Base-by-base conservation (phyloP, 2,888 invertebrate species). In the Neuroscelio doddi region DNA sequence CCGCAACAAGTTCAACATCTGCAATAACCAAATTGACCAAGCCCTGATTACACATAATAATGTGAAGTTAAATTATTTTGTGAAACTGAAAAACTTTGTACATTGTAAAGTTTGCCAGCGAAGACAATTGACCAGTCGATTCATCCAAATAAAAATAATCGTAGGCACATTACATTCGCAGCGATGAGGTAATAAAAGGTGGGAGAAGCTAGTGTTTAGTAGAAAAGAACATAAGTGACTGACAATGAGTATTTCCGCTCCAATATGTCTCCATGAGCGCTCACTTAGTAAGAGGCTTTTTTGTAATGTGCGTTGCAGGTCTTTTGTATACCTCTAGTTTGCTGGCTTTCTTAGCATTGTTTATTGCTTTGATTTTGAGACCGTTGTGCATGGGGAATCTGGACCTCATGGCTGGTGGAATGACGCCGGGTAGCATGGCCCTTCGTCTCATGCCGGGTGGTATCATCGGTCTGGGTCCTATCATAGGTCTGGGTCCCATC, bases 331-430 rank as follows among this genome's bases (percentile, higher is more conserved):
- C 84, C 74, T 83, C 81, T 0, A 80, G 62, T 69, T 81, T 82
- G 69, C 45, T 80, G 45, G 65, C 70, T 69, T 80, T 82, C 49
- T 81, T 84, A 1, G 66, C 49, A 41, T 70, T 77, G 59, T 71
- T 78, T 21, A 72, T 64, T 7, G 64, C 42, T 69, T 83, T 84
- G 10, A 68, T 67, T 59, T 82, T 82, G 55, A 69, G 51, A 36
- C 70, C 77, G 1, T 73, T 71, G 78, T 27, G 73, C 77, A 27
- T 71, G 53, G 76, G 73, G 32, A 74, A 81, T 47, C 80, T 74
- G 1, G 79, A 80, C 52, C 83, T 77, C 76, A 80, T 80, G 46
- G 75, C 75, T 8, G 79, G 78, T 1, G 81, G 77, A n/a, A n/a
- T n/a, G n/a, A n/a, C n/a, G n/a, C n/a, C n/a, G 0, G 78, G 79